Conservation (phyloP, 2,888 invertebrate species). For the Anodontia alba region DNA sequence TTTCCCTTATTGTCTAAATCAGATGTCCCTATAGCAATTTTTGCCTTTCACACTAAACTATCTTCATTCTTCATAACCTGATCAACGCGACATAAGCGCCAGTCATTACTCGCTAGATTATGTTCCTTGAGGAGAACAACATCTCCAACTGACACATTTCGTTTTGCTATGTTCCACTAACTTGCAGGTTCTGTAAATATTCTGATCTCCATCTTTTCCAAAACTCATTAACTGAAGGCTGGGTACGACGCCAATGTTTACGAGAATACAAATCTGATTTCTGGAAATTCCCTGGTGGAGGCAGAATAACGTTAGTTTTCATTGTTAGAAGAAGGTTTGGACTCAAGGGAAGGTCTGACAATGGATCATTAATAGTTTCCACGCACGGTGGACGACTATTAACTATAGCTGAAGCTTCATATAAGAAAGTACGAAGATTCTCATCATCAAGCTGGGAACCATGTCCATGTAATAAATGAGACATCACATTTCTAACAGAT, state of each 20-base stretch:
- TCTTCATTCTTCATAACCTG: not conserved
- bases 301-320: constrained; percentile 21
- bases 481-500: constrained; percentile 58
- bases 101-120: not conserved
- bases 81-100: not conserved
- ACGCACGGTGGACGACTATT: constrained; percentile 46
- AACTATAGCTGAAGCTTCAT: constrained; percentile 31
- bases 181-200: constrained; percentile 4
- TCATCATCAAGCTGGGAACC: constrained; percentile 38
- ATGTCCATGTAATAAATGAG: constrained; percentile 30
- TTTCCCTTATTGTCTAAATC: constrained; percentile 4
- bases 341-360: constrained; percentile 10
- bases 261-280: constrained; percentile 40
- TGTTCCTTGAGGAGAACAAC: constrained; percentile 11
- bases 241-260: constrained; percentile 24
- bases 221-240: not conserved
- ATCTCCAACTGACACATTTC: constrained; percentile 12
- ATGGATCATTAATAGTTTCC: constrained; percentile 31
- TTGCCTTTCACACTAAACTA: constrained; percentile 18
- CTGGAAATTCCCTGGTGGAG: constrained; percentile 53
- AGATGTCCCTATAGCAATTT: not conserved
- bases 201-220: not conserved
- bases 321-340: constrained; percentile 23
- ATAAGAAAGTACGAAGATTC: constrained; percentile 54
- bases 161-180: not conserved